Conservation (phyloP, 1,140 invertebrate species). For the Anoplophora glabripennis region DNA sequence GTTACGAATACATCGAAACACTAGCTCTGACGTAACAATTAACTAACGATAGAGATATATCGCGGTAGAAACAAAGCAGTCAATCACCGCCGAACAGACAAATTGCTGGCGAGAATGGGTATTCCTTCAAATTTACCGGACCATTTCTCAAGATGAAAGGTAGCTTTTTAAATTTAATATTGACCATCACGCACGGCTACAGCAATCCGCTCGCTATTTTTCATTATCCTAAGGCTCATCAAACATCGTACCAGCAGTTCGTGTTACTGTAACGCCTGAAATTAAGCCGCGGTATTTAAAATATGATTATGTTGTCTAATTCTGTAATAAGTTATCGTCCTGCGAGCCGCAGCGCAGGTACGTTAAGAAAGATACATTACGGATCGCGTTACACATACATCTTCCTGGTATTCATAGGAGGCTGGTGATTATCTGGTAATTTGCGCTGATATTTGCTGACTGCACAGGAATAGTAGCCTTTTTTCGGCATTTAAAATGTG, state of each 20-base stretch:
- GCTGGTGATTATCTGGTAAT: too few relatives aligned
- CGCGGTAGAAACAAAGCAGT: constrained; percentile 16
- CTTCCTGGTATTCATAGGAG: too few relatives aligned
- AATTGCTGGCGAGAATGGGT: constrained; percentile 24
- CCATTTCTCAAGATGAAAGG: constrained; percentile 17
- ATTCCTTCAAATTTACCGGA: constrained; percentile 22
- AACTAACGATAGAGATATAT: constrained; percentile 19
- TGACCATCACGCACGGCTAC: not conserved
- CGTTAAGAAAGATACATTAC: too few relatives aligned
- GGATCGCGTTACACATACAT: too few relatives aligned
- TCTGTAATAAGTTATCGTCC: too few relatives aligned
- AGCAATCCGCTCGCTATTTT: not conserved
- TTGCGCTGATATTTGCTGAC: too few relatives aligned
- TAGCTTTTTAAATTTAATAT: constrained; percentile 16
- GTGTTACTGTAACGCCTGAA: not conserved
- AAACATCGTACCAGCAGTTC: not conserved
- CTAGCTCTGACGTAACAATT: constrained; percentile 22
- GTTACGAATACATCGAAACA: too few relatives aligned
- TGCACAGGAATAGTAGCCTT: too few relatives aligned
- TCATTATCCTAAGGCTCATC: not conserved
- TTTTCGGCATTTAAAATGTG: too few relatives aligned
- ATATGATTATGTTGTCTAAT: not conserved
- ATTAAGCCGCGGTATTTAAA: not conserved
- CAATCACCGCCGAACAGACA: constrained; percentile 18
- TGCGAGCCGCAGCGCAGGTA: too few relatives aligned